Evolutionary conservation across 2,113 vertebrate species (phyloP).

Genomic region (Hypanus sabinus): DNA sequence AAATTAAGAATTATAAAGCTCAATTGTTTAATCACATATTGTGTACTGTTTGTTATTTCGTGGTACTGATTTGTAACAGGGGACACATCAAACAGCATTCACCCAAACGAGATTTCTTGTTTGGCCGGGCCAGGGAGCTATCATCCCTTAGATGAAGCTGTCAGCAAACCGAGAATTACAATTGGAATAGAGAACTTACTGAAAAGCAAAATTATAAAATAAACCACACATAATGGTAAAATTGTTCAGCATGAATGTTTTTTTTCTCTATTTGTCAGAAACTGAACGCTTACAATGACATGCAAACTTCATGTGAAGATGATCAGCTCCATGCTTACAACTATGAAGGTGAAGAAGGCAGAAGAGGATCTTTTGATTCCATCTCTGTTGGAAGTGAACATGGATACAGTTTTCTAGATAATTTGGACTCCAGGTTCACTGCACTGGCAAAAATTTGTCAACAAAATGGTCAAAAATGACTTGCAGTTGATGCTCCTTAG

Average conservation of each 20-base stretch:
- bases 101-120: too few species aligned
- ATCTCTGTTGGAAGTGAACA: not conserved
- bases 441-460: not conserved
- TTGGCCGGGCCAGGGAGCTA: too few species aligned
- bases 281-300: not conserved
- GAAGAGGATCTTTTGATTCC: not conserved
- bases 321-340: not conserved
- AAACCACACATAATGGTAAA: not conserved
- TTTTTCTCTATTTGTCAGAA: conserved; percentile 3
- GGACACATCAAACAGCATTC: too few species aligned
- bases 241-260: not conserved
- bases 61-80: too few species aligned
- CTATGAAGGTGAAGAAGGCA: not conserved
- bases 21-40: too few species aligned
- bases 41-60: too few species aligned
- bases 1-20: too few species aligned
- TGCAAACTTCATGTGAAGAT: not conserved
- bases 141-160: too few species aligned
- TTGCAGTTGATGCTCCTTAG: not conserved
- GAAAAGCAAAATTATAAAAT: not conserved
- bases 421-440: not conserved
- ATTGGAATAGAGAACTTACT: too few species aligned
- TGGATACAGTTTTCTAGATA: not conserved
- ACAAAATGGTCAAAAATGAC: not conserved
- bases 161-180: too few species aligned